A percentile compares a stretch with the other conserved stretches of the same genome.
These are phyloP conservation scores for Dasyornis broadbenti DNA, from an alignment of 2,113 vertebrate species.

Conservation along the genomic window DNA sequence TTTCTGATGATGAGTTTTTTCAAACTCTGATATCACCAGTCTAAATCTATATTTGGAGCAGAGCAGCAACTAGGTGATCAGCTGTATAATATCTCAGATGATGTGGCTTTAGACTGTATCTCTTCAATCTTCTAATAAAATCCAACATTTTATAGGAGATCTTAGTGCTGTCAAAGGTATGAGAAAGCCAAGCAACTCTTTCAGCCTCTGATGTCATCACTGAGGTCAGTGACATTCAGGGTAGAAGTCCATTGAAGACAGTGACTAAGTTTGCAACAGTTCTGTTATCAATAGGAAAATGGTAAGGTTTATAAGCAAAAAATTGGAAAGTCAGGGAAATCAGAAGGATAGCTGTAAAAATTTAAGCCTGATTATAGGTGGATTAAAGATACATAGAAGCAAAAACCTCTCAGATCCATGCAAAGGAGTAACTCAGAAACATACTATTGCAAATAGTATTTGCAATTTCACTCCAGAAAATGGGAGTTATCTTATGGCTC, in stretches of 20 bases:
- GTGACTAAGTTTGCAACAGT: neutral
- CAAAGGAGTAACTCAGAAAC: neutral
- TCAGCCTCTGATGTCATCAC: neutral
- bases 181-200: neutral
- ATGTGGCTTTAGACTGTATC: neutral
- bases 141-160: neutral
- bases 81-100: rapidly evolving
- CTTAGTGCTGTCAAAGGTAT: neutral
- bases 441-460: neutral
- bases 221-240: neutral
- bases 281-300: neutral
- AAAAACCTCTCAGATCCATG: neutral
- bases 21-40: neutral
- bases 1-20: neutral
- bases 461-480: neutral
- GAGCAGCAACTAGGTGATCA: neutral
- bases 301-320: neutral
- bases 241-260: neutral
- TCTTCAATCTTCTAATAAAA: neutral
- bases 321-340: neutral
- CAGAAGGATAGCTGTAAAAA: neutral
- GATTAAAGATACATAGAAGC: neutral
- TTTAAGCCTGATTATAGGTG: neutral
- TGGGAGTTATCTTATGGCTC: neutral
- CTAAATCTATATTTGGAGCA: neutral